Percentiles rank a stretch among this genome's conserved stretches.
These are phyloP conservation scores for Aurelia sp. DNA, from an alignment of 30 jellyfish, hydroid and myxozoan species.

Conservation along the genomic window DNA sequence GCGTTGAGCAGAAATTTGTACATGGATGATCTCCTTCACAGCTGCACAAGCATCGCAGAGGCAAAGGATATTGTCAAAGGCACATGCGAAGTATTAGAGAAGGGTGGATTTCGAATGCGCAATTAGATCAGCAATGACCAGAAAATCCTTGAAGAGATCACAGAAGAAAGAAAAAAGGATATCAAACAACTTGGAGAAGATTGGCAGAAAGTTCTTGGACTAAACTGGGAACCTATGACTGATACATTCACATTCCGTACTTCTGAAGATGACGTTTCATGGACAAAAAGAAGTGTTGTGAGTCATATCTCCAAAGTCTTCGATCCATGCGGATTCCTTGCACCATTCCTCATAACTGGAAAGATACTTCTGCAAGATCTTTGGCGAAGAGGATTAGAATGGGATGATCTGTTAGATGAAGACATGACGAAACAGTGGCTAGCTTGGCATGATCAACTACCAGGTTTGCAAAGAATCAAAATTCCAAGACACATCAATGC, in stretches of 20 bases:
- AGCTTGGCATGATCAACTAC: constrained; percentile 32
- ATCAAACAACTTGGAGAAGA: constrained; percentile 42
- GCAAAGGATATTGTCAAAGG: constrained; percentile 57
- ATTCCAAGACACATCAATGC: constrained; percentile 35
- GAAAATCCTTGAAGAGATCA: constrained; percentile 30
- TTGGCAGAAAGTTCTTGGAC: constrained; percentile 36
- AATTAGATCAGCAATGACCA: constrained; percentile 43
- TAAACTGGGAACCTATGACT: background rate
- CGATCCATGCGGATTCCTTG: constrained; percentile 62
- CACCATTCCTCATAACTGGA: constrained; percentile 40
- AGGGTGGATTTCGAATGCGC: constrained; percentile 48
- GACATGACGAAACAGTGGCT: constrained; percentile 37
- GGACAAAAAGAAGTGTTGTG: constrained; percentile 40
- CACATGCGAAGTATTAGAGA: constrained; percentile 37
- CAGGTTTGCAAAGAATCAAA: constrained; percentile 25
- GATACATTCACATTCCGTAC: constrained; percentile 52
- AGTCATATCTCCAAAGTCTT: constrained; percentile 42
- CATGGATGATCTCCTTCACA: constrained; percentile 60
- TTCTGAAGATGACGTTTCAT: constrained; percentile 23
- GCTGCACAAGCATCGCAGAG: constrained; percentile 39
- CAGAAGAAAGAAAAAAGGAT: constrained; percentile 46
- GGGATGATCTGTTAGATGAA: constrained; percentile 57
- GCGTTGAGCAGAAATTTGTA: constrained; percentile 44
- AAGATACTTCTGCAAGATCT: constrained; percentile 46
- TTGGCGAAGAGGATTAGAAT: constrained; percentile 38